Base-by-base conservation (phyloP, 2,797 vertebrate species). In the Spinus pinus region DNA sequence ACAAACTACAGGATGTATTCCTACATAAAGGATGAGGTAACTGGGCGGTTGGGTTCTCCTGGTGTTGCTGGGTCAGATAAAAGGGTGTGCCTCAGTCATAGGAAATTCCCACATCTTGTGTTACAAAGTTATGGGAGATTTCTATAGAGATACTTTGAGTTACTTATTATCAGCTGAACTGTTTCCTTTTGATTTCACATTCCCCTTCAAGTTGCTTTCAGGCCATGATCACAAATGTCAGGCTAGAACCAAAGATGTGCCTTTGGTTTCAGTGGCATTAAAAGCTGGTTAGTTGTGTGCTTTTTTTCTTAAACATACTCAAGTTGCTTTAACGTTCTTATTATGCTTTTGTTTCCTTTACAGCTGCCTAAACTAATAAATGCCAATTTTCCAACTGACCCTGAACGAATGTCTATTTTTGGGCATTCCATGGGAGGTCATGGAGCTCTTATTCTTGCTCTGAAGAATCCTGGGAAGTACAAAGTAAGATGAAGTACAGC, bases 391-490 rank as follows among this genome's bases (percentile, higher is more conserved):
- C 98, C 99, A 84, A 98, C 98, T 54, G 98, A 99, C 89, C 98
- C 98, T 10, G 98, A 99, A 85, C 98, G 97, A 93, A 98, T 98
- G 98, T 99, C 99, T 71, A 42, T 99, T 97, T 98, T 97, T n/a
- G 99, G 99, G 6, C 99, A 99, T 97, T 99, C 99, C 35, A 99
- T 99, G 99, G 99, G 99, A 23, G 99, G 99, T 30, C 99, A 99
- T 37, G 99, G 99, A 67, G 99, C 99, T 73, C 98, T 99, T 64
- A 98, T 99, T 93, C 99, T 98, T 92, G 98, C 98, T 92, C 98
- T 99, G 94, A 99, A 98, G 98, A 99, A 99, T 92, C 98, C 99
- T 89, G 98, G 98, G 70, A 99, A 98, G 97, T 99, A 99, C 95
- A 99, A 99, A 98, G 99, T 98, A 98, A 98, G 97, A 87, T 79